A percentile compares a stretch with the other conserved stretches of the same genome.
Conservation (phyloP, 2,888 invertebrate species). For the Physocephala rufipes region DNA sequence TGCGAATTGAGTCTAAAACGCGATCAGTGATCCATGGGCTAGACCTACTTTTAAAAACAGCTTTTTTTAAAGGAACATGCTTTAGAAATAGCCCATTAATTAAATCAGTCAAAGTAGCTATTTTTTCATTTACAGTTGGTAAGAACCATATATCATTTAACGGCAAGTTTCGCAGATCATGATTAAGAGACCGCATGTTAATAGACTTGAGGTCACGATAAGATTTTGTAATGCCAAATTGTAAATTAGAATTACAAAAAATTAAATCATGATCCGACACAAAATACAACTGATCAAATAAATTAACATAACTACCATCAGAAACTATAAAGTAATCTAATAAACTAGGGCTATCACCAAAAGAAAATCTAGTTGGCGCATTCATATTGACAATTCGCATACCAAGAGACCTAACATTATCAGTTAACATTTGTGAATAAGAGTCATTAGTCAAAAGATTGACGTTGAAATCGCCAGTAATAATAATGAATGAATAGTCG, state of each 20-base stretch:
- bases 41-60: not conserved
- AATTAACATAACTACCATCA: not conserved
- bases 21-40: constrained; percentile 2
- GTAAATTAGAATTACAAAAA: not conserved
- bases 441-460: not conserved
- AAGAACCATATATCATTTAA: not conserved
- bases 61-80: not conserved
- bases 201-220: not conserved
- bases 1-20: too few species aligned
- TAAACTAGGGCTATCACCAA: not conserved
- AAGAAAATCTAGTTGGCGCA: not conserved
- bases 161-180: not conserved
- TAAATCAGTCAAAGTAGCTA: not conserved
- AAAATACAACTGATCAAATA: not conserved
- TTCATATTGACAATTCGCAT: not conserved
- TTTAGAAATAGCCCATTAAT: not conserved
- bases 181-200: not conserved
- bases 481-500: not conserved
- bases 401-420: not conserved
- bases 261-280: not conserved
- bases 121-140: not conserved
- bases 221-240: not conserved
- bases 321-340: not conserved
- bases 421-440: not conserved
- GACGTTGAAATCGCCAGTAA: not conserved